A percentile compares a stretch with the other conserved stretches of the same genome.
Conservation (phyloP, 2,113 vertebrate genomes). For the Oncorhynchus gorbuscha region DNA sequence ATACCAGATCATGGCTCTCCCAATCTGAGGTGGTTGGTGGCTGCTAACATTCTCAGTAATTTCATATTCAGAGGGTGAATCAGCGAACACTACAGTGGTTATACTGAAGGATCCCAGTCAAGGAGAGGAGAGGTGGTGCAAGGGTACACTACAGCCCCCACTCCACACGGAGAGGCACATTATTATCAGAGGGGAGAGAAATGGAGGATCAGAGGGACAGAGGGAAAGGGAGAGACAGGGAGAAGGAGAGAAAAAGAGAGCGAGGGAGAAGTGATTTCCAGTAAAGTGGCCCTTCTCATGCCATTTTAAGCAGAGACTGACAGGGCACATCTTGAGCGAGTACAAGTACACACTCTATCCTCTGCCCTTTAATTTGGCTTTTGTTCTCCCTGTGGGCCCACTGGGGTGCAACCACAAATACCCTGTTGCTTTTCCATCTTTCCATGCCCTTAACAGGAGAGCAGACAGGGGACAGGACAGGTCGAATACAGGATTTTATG, state of each 20-base stretch:
- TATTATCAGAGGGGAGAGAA: slow-evolving; percentile 66
- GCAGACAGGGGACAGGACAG: slow-evolving; percentile 32
- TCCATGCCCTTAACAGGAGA: slow-evolving; percentile 51
- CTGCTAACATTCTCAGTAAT: slow-evolving; percentile 62
- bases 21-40: slow-evolving; percentile 44
- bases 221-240: slow-evolving; percentile 39
- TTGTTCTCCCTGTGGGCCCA: slow-evolving; percentile 28
- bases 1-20: slow-evolving; percentile 56
- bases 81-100: slow-evolving; percentile 63
- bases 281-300: slow-evolving; percentile 74
- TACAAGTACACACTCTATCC: slow-evolving; percentile 63
- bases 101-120: slow-evolving; percentile 49
- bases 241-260: slow-evolving; percentile 52
- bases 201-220: slow-evolving; percentile 1
- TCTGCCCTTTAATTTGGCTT: slow-evolving; percentile 70
- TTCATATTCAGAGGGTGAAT: slow-evolving; percentile 59
- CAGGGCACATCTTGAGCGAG: slow-evolving; percentile 63
- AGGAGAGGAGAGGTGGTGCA: neutral
- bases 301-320: slow-evolving; percentile 68
- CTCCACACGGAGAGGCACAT: slow-evolving; percentile 66
- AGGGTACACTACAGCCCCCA: slow-evolving; percentile 59
- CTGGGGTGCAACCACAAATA: slow-evolving; percentile 57
- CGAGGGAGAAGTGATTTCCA: slow-evolving; percentile 64
- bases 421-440: slow-evolving; percentile 41
- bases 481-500: slow-evolving; percentile 12